phyloP scores from a whole-genome alignment of 2,888 invertebrate genomes.

The Spilarctia lutea region DNA sequence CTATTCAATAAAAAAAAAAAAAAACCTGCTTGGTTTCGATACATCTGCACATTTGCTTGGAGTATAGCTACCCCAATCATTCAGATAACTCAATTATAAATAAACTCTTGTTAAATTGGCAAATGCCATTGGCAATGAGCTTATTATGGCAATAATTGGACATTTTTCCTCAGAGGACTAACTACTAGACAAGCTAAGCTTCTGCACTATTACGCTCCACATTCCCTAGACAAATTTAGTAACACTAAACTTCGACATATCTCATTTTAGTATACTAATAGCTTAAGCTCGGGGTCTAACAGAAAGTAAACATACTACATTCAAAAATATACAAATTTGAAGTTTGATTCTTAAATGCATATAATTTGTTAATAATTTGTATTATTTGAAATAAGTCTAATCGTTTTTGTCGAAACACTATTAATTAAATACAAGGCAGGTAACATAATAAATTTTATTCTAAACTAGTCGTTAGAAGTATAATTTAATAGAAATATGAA shows the following conservation, averaged over 20 bases:
- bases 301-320: not conserved
- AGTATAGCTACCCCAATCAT: too few relatives aligned
- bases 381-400: constrained; percentile 6
- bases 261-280: not conserved
- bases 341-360: constrained; percentile 4
- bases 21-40: too few relatives aligned
- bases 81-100: too few relatives aligned
- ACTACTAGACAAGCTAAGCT: not conserved
- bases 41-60: too few relatives aligned
- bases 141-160: not conserved
- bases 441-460: not conserved
- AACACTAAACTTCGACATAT: not conserved
- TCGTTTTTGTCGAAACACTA: not conserved
- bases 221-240: not conserved
- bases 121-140: not conserved
- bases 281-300: not conserved
- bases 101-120: too few relatives aligned
- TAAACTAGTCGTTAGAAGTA: not conserved
- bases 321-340: not conserved
- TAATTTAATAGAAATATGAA: too few relatives aligned
- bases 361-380: not conserved
- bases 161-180: not conserved
- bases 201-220: not conserved
- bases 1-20: too few relatives aligned
- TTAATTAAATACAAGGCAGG: not conserved